Conservation (phyloP, 37 sponge, comb jelly and placozoan genomes). For the Ianthella basta region DNA sequence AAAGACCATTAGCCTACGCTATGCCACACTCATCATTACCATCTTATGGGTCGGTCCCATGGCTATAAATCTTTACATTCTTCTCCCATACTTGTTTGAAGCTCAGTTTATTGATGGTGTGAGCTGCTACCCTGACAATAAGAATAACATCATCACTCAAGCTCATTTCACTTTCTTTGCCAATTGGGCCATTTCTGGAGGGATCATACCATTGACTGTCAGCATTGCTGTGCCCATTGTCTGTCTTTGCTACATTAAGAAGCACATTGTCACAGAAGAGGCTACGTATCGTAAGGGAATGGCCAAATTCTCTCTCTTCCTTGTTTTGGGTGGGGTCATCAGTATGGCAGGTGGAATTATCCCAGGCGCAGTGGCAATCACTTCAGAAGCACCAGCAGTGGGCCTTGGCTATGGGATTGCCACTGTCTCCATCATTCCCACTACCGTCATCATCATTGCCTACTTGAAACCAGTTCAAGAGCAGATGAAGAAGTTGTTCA, state of each 20-base stretch:
- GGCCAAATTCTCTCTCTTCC: conserved; percentile 1
- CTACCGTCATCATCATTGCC: neutral
- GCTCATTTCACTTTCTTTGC: neutral
- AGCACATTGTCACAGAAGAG: neutral
- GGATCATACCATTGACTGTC: neutral
- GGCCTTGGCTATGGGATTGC: neutral
- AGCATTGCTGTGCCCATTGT: neutral
- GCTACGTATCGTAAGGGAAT: neutral
- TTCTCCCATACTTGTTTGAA: neutral
- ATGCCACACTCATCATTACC: neutral
- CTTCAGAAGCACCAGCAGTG: neutral
- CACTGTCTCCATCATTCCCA: neutral
- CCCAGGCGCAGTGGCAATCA: no score
- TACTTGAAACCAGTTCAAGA: conserved; percentile 19
- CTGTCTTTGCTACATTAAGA: neutral
- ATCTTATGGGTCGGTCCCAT: neutral
- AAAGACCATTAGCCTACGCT: neutral
- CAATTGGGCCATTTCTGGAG: neutral
- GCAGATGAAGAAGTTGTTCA: no score
- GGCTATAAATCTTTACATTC: neutral
- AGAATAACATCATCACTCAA: no score
- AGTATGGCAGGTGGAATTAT: neutral
- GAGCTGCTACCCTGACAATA: neutral
- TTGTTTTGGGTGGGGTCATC: neutral
- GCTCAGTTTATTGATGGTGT: neutral